phyloP scores from a whole-genome alignment of 2,113 vertebrate species.

The Polyodon spathula region DNA sequence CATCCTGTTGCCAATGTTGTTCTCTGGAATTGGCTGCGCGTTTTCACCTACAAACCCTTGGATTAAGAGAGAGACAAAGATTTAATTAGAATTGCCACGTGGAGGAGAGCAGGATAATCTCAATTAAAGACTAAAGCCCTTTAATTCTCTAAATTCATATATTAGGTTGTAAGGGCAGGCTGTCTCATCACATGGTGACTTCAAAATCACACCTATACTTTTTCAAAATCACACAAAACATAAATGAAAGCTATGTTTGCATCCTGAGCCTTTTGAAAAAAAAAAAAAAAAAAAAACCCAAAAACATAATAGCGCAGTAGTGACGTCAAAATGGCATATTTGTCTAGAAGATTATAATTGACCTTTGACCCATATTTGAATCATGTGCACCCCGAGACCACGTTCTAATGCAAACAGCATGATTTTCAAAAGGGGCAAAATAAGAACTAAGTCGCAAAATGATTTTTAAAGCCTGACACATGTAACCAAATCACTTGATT shows the following conservation, averaged over 20 bases:
- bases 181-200: constrained; percentile 35
- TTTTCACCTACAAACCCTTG: constrained; percentile 66
- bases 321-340: no score
- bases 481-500: no score
- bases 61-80: constrained; percentile 40
- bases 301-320: no score
- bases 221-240: no score
- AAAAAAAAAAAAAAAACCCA: not conserved
- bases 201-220: constrained; percentile 15
- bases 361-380: no score
- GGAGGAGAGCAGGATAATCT: constrained; percentile 37
- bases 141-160: constrained; percentile 43
- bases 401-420: no score
- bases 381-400: no score
- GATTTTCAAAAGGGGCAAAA: no score
- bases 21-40: constrained; percentile 62
- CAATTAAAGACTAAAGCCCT: constrained; percentile 25
- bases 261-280: not conserved
- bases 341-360: no score
- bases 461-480: no score
- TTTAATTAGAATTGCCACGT: constrained; percentile 35
- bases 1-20: constrained; percentile 70
- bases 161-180: constrained; percentile 40
- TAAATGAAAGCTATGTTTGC: not conserved
- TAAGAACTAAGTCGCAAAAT: no score